These are phyloP conservation scores for Fabriciana adippe DNA, from an alignment of 2,888 invertebrate genomes.

Conservation along the genomic window DNA sequence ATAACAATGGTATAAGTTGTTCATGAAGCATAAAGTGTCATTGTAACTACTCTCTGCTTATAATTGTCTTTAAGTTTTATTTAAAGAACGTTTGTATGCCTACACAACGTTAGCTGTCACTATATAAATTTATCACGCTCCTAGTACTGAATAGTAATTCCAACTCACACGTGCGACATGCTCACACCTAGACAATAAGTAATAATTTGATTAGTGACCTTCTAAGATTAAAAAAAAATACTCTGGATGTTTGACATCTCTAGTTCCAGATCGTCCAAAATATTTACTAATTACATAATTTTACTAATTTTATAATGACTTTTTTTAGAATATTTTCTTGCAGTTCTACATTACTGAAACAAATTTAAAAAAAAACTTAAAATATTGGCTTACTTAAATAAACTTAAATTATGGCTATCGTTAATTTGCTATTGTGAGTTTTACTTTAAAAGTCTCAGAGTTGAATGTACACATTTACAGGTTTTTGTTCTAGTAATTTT, in stretches of 20 bases:
- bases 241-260: neutral
- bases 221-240: slow-evolving; percentile 37
- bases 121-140: slow-evolving; percentile 71
- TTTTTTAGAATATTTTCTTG: neutral
- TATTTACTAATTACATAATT: neutral
- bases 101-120: slow-evolving; percentile 60
- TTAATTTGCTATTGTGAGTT: too few relatives aligned
- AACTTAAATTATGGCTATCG: too few relatives aligned
- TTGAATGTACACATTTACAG: too few relatives aligned
- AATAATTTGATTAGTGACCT: slow-evolving; percentile 61
- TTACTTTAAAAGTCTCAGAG: too few relatives aligned
- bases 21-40: slow-evolving; percentile 32
- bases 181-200: slow-evolving; percentile 67
- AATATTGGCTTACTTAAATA: too few relatives aligned
- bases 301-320: neutral
- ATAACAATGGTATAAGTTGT: slow-evolving; percentile 17
- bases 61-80: slow-evolving; percentile 58
- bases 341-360: too few relatives aligned
- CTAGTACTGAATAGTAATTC: slow-evolving; percentile 66
- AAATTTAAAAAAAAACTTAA: too few relatives aligned
- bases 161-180: slow-evolving; percentile 60
- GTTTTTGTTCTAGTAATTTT: too few relatives aligned
- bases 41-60: slow-evolving; percentile 45
- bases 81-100: slow-evolving; percentile 66
- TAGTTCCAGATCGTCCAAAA: neutral